phyloP scores from a whole-genome alignment of 2,888 invertebrate genomes.

The Diachrysia chrysitis region DNA sequence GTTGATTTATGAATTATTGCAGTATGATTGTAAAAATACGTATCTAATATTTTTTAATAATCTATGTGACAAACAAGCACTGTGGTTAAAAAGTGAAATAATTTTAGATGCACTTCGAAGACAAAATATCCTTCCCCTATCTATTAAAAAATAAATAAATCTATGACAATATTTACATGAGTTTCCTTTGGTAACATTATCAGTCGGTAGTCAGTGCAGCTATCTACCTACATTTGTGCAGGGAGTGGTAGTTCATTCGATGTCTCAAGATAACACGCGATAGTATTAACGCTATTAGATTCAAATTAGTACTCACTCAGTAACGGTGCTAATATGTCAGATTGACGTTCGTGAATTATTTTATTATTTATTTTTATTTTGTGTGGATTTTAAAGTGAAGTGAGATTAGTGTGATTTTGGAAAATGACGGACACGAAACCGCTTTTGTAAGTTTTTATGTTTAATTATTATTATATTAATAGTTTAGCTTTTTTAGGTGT shows the following conservation, averaged over 20 bases:
- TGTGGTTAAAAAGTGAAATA: too few species aligned
- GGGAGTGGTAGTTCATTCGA: slow-evolving; percentile 55
- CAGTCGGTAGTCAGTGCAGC: slow-evolving; percentile 51
- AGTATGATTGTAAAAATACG: too few species aligned
- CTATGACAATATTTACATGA: slow-evolving; percentile 39
- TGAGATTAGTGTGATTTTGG: slow-evolving; percentile 34
- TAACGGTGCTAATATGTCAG: slow-evolving; percentile 47
- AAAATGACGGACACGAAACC: slow-evolving; percentile 76
- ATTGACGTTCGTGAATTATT: slow-evolving; percentile 30
- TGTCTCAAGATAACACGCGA: slow-evolving; percentile 51
- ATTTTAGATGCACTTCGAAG: too few species aligned
- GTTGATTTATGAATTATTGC: too few species aligned
- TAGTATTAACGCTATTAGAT: slow-evolving; percentile 61
- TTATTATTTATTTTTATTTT: slow-evolving; percentile 18
- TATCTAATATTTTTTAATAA: too few species aligned
- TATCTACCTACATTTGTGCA: slow-evolving; percentile 55
- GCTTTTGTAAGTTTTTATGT: slow-evolving; percentile 74
- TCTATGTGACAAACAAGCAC: too few species aligned
- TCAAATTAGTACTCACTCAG: slow-evolving; percentile 64
- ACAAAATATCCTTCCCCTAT: not conserved
- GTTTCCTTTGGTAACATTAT: slow-evolving; percentile 32
- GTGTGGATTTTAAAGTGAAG: slow-evolving; percentile 39
- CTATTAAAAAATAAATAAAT: slow-evolving; percentile 13
- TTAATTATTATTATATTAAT: not conserved
- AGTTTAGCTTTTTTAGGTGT: not conserved